Conservation (phyloP, 2,888 invertebrate genomes). For the Troides aeacus region DNA sequence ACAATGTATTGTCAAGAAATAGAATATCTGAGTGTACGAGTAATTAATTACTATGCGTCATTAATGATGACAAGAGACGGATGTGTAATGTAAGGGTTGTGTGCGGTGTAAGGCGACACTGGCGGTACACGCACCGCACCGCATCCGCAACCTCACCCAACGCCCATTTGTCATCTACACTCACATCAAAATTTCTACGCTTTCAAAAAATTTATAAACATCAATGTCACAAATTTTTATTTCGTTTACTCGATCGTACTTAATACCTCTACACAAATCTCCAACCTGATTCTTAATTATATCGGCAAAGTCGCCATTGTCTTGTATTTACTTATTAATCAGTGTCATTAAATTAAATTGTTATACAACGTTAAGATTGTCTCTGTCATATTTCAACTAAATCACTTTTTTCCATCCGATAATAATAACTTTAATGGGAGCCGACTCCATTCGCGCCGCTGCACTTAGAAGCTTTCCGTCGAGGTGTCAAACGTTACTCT, state of each 20-base stretch:
- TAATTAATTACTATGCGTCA: slow-evolving; percentile 65
- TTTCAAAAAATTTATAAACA: slow-evolving; percentile 1
- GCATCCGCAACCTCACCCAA: slow-evolving; percentile 49
- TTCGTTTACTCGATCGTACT: background rate
- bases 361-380: no score
- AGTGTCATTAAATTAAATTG: no score
- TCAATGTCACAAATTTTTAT: background rate
- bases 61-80: slow-evolving; percentile 61
- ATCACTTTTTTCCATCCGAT: slow-evolving; percentile 6
- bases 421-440: slow-evolving; percentile 38
- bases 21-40: slow-evolving; percentile 54
- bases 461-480: slow-evolving; percentile 65
- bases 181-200: slow-evolving; percentile 33
- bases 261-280: slow-evolving; percentile 13
- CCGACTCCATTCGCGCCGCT: slow-evolving; percentile 47
- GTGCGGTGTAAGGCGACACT: slow-evolving; percentile 45
- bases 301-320: slow-evolving; percentile 2
- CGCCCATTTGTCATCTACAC: slow-evolving; percentile 59
- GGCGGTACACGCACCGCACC: slow-evolving; percentile 28
- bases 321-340: background rate
- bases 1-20: slow-evolving; percentile 58
- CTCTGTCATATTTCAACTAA: no score
- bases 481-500: slow-evolving; percentile 57
- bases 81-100: slow-evolving; percentile 40
- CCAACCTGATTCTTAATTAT: slow-evolving; percentile 12